A percentile compares a stretch with the other conserved stretches of the same genome.
Conservation (phyloP, 2,113 vertebrate genomes). For the Monarcha castaneiventris region DNA sequence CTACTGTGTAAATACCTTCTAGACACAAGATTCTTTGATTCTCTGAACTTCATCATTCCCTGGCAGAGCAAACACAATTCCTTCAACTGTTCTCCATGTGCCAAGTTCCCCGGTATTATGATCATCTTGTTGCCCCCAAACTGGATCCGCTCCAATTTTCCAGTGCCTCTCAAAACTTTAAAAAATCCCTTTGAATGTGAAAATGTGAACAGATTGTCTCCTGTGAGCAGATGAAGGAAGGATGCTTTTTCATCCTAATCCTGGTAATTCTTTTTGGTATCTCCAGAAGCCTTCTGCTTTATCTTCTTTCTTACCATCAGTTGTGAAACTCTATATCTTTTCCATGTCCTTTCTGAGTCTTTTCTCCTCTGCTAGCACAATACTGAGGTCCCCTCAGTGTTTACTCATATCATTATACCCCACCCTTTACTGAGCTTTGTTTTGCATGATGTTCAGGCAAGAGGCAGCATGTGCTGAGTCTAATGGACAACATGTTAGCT, state of each 20-base stretch:
- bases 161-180: neutral
- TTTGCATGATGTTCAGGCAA: neutral
- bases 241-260: neutral
- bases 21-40: neutral
- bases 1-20: neutral
- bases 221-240: neutral
- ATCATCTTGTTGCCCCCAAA: neutral
- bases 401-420: neutral
- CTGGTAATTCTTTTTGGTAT: accelerated
- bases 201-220: neutral
- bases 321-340: neutral
- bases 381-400: neutral
- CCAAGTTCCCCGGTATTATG: neutral
- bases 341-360: neutral
- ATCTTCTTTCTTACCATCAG: neutral
- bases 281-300: neutral
- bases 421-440: neutral
- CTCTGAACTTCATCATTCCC: accelerated
- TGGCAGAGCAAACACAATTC: neutral
- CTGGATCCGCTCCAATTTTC: accelerated
- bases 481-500: neutral
- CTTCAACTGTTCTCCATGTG: neutral
- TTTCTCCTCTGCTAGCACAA: neutral
- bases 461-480: neutral
- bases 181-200: neutral